Evolutionary conservation across 35 echinoderm and acorn worm species (phyloP), one percentile per base, ranked within the genome.

Genomic region (Eucidaris tribuloides): DNA sequence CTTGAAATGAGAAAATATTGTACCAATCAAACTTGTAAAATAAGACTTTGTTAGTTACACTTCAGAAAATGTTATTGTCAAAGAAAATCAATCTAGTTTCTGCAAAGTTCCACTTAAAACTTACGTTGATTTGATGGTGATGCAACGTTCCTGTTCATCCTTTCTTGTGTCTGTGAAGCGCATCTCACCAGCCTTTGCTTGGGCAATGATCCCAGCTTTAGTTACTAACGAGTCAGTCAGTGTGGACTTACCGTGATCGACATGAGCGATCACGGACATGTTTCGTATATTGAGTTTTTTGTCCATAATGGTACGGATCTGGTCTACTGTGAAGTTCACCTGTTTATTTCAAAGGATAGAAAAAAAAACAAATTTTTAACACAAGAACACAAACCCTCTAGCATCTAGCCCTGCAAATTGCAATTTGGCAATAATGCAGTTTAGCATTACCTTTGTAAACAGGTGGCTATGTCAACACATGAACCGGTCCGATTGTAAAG

Each of bases 101-200:
- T n/a, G n/a, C 50, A 55, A 55, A 55, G 13, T n/a, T n/a, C n/a
- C 48, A 52, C 18, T 60, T 5, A 14, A 33, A 66, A 68, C 95
- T 98, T 72, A 98, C 95, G 95, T 98, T 34, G 95, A 98, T 42
- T 98, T 98, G 83, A 98, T 98, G 38, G 95, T 98, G 62, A 98
- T 98, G 74, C 95, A 98, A 4, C 95, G 76, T 14, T 93, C 86
- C 70, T 98, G 95, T 29, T 98, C 95, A 62, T 98, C 95, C 40
- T 98, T 98, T n/a, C 95, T 46, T 25, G 90, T 98, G 68, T 98
- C 95, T 1, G 95, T 98, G 83, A 93, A 98, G 52, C 95, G 84
- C 38, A 77, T 82, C 80, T 96, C 93, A 13, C 95, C 95, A 22
- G 95, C 90, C 62, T 78, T 93, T 7, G 60, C 19, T 11, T 24